These are phyloP conservation scores for Neolamprologus longior DNA, from an alignment of 2,113 vertebrate genomes.

Conservation along the genomic window DNA sequence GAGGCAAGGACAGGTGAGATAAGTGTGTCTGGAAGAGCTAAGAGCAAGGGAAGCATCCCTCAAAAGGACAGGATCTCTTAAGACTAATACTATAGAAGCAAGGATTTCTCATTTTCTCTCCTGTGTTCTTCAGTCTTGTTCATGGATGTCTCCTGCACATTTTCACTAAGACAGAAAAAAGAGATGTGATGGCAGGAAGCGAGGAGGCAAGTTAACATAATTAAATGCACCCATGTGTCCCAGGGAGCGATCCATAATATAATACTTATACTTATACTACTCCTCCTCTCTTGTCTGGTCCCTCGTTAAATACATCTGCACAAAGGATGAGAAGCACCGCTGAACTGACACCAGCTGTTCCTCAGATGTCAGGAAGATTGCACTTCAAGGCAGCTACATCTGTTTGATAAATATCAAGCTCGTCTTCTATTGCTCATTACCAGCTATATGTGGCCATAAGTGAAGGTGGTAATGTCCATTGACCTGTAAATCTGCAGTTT, in stretches of 20 bases:
- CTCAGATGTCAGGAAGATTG: neutral
- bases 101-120: neutral
- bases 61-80: neutral
- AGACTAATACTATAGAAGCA: neutral
- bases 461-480: neutral
- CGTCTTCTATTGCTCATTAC: neutral
- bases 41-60: neutral
- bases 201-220: neutral
- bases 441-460: neutral
- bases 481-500: neutral
- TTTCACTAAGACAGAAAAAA: neutral
- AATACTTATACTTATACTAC: neutral
- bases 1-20: neutral
- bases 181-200: neutral
- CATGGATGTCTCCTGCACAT: neutral
- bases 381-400: neutral
- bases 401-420: constrained; percentile 8
- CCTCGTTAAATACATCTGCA: neutral
- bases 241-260: neutral
- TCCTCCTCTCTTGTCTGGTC: neutral
- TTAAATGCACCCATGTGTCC: neutral
- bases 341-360: neutral
- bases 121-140: neutral
- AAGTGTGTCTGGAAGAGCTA: neutral
- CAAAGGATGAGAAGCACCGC: neutral